Percentiles rank a stretch among this genome's conserved stretches.
Evolutionary conservation across 2,888 invertebrate species (phyloP).

Genomic region (Dinocampus coccinellae): DNA sequence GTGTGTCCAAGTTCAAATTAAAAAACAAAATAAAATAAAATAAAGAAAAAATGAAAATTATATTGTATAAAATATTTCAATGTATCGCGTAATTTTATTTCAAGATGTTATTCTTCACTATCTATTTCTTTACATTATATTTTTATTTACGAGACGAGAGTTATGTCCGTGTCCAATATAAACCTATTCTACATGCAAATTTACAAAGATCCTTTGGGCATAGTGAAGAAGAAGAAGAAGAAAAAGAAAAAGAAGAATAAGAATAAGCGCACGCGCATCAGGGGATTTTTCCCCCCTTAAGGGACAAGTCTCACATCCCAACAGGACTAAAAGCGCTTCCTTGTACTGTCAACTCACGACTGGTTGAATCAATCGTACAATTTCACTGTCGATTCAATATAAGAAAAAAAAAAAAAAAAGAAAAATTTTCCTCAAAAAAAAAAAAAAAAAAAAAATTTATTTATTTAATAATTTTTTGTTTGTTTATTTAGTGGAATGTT

Average conservation of each 20-base stretch:
- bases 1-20: too few relatives aligned
- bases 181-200: slow-evolving; percentile 69
- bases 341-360: slow-evolving; percentile 69
- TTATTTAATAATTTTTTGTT: too few relatives aligned
- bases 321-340: slow-evolving; percentile 70
- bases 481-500: too few relatives aligned
- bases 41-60: slow-evolving; percentile 45
- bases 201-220: slow-evolving; percentile 70
- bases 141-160: neutral
- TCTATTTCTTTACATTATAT: slow-evolving; percentile 17
- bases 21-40: too few relatives aligned
- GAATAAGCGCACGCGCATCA: slow-evolving; percentile 42
- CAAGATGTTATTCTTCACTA: slow-evolving; percentile 2
- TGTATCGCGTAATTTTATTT: neutral
- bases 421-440: too few relatives aligned
- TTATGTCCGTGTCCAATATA: neutral
- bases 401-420: too few relatives aligned
- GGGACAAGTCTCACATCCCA: slow-evolving; percentile 60
- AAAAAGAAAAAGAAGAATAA: slow-evolving; percentile 40
- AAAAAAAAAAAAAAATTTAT: too few relatives aligned
- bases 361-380: slow-evolving; percentile 69
- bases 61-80: neutral
- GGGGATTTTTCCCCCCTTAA: slow-evolving; percentile 57
- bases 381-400: slow-evolving; percentile 60
- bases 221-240: slow-evolving; percentile 46